Evolutionary conservation across 2,888 invertebrate species (phyloP).

Genomic region (Hypena proboscidalis): DNA sequence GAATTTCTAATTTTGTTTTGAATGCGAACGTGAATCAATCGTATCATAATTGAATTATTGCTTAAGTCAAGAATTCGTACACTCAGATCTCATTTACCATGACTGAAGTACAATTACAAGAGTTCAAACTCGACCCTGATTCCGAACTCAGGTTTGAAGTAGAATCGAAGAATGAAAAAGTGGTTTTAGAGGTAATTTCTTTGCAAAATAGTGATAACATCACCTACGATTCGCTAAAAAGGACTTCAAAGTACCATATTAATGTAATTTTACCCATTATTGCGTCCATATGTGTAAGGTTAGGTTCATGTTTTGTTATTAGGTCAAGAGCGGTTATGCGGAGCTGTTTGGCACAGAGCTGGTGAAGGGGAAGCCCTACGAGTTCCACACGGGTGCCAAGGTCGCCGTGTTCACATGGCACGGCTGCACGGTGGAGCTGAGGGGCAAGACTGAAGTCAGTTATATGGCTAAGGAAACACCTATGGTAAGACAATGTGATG

Average conservation of each 20-base stretch:
- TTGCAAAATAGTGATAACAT: not conserved
- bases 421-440: conserved; percentile 94
- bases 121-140: conserved; percentile 94
- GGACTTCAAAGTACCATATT: too few relatives aligned
- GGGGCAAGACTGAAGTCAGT: conserved; percentile 96
- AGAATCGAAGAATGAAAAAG: conserved; percentile 94
- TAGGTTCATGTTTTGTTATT: conserved; percentile 38
- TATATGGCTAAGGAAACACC: conserved; percentile 98
- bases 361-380: conserved; percentile 96
- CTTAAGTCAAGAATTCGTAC: too few relatives aligned
- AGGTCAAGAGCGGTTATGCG: conserved; percentile 95
- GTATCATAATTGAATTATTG: too few relatives aligned
- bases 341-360: conserved; percentile 99
- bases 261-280: not conserved
- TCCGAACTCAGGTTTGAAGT: conserved; percentile 98
- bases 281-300: conserved; percentile 18
- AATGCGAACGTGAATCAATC: too few relatives aligned
- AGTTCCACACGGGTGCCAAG: conserved; percentile 95
- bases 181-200: conserved; percentile 88
- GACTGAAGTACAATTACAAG: conserved; percentile 84
- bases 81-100: conserved; percentile 48
- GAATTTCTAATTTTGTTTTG: not conserved
- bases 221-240: not conserved
- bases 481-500: conserved; percentile 86
- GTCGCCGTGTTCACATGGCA: conserved; percentile 98